Evolutionary conservation across 2,113 vertebrate genomes (phyloP), one percentile per base, ranked within the genome.

Genomic region (Suncus etruscus): DNA sequence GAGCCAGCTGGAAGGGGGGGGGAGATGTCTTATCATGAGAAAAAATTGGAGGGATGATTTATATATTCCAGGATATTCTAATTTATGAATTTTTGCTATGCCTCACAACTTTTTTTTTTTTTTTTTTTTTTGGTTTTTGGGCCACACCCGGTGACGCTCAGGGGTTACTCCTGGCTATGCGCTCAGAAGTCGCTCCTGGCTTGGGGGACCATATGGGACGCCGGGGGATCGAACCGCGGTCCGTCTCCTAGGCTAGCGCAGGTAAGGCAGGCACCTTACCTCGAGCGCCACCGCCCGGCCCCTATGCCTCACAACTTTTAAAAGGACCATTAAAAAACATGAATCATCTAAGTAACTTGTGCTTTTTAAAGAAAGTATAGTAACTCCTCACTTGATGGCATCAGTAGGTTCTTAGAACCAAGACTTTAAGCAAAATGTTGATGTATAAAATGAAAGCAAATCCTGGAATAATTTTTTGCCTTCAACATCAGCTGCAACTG

Each of bases 61-160:
- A n/a, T 31, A 32, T 39, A 29, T 47, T 70, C n/a, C n/a, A 89
- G 24, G 47, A 75, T 84, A 78, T 54, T 80, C 48, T 72, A 65
- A 68, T 66, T 74, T 78, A 47, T 80, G 32, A 86, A 89, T 51
- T 89, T 74, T 77, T 74, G 29, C 51, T 76, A 16, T 27, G 22
- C 89, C 32, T 83, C 24, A 73, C 29, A 88, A 92, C 48, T 50
- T 83, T 50, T 83, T n/a, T n/a, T n/a, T n/a, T n/a, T n/a, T n/a
- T n/a, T n/a, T n/a, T n/a, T n/a, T n/a, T n/a, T n/a, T n/a, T n/a
- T n/a, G n/a, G n/a, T n/a, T n/a, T n/a, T n/a, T n/a, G n/a, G n/a
- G n/a, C n/a, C n/a, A n/a, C n/a, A n/a, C n/a, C n/a, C n/a, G n/a
- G n/a, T n/a, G n/a, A n/a, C n/a, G n/a, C n/a, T n/a, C n/a, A n/a